Evolutionary conservation across 2,888 invertebrate species (phyloP).

Genomic region (Camponotus fellah): DNA sequence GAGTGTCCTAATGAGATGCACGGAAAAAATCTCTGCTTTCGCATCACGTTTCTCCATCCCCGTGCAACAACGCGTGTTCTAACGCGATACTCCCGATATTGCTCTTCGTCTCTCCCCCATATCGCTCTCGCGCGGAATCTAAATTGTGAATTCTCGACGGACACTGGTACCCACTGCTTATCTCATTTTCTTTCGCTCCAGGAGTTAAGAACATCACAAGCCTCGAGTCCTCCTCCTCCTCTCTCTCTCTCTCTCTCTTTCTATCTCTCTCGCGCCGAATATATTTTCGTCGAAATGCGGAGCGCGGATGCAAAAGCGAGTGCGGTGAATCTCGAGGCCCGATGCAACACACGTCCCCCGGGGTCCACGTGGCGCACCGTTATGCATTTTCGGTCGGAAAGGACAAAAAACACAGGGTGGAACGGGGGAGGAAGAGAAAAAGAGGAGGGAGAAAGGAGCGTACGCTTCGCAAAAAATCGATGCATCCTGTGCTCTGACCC

Average conservation of each 20-base stretch:
- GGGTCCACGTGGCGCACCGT: conserved; percentile 65
- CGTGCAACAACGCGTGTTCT: conserved; percentile 61
- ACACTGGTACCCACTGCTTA: conserved; percentile 35
- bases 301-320: conserved; percentile 31
- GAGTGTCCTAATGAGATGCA: conserved; percentile 79
- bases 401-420: conserved; percentile 28
- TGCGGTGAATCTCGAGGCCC: conserved; percentile 47
- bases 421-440: conserved; percentile 4
- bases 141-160: conserved; percentile 69
- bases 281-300: conserved; percentile 40
- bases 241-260: not conserved
- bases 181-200: conserved; percentile 35
- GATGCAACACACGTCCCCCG: conserved; percentile 76
- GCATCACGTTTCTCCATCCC: conserved; percentile 77
- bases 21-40: conserved; percentile 77
- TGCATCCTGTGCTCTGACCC: conserved; percentile 77
- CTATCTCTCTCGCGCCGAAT: not conserved
- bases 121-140: conserved; percentile 35
- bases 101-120: not conserved
- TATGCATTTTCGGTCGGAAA: conserved; percentile 72
- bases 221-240: too few relatives aligned
- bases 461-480: conserved; percentile 74
- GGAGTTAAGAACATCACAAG: conserved; percentile 17
- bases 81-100: conserved; percentile 59
- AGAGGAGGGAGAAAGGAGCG: conserved; percentile 21